Base-by-base conservation (phyloP, 2,113 vertebrate species). In the Spheniscus mendiculus region DNA sequence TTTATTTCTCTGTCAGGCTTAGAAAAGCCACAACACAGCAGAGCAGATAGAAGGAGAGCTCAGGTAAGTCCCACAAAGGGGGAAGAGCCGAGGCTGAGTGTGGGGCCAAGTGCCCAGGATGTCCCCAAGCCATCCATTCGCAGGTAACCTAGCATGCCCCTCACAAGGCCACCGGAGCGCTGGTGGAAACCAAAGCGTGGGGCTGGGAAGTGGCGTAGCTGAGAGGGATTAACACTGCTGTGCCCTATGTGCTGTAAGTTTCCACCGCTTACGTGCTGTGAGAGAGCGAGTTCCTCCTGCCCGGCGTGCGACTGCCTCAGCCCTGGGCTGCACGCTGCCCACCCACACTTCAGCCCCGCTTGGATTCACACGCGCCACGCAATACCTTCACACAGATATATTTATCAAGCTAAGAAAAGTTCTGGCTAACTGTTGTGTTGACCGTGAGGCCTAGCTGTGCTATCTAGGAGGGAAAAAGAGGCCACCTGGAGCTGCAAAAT, bases 341-440 rank as follows among this genome's bases (percentile, higher is more conserved):
- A 15, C 74, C 87, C 2, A 1, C 76, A 49, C 70, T 79, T 83
- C 10, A 1, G 56, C 79, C 66, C 71, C 8, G 2, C 40, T 69
- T 76, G 79, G 70, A 49, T 66, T 86, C 83, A 45, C 67, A 67
- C 0, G 6, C 0, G 0, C 79, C 10, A 23, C 6, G 21, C 45
- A 53, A 62, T 81, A 71, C 84, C 77, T 93, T 91, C 89, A 42
- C 5, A 3, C 55, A 56, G 89, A 87, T 93, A 87, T 44, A 91
- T 91, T 93, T 94, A 72, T 69, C 81, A 79, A 58, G 91, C 81
- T 94, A 94, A 90, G 90, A 94, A 87, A 61, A 80, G 73, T 72
- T 56, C 90, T 49, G 36, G 42, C 74, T 79, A 58, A 42, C 72
- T 52, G 40, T 52, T 87, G 61, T 30, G 42, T 72, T 71, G 83